Evolutionary conservation across 2,888 invertebrate genomes (phyloP), one percentile per base, ranked within the genome.

Genomic region (Coelinius sp.): DNA sequence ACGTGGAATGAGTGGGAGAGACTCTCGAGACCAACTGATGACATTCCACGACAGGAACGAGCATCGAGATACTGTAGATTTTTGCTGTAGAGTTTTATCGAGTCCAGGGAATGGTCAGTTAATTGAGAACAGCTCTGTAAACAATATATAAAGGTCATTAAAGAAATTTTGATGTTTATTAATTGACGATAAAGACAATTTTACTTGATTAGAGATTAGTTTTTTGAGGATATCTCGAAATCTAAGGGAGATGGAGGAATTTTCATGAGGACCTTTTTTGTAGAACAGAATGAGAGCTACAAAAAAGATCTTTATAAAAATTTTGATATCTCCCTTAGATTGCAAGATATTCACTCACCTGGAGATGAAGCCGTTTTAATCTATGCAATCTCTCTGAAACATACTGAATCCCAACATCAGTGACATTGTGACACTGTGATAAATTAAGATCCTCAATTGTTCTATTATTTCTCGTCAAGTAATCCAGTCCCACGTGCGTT

Each of bases 371-470:
- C 73, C 89, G 88, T 77, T 90, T 90, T 27, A 93, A 86, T 79
- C 93, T 88, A 38, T 85, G 88, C 22, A 91, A 81, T 70, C 88
- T 88, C 46, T 85, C 86, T 0, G 89, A 86, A 0, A 91, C 81
- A 38, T 88, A 84, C 46, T 88, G 85, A 35, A 92, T 88, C 1
- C 90, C 92, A 75, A 90, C 90, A 86, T 94, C 94, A 77, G 92
- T 92, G 46, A 94, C 90, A 80, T 92, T 91, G 77, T 90, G 91
- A 85, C 94, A 94, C 82, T 93, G 91, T 72, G 90, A 91, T 17
- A 94, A 86, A 82, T 92, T 90, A 7, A 94, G 86, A 76, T 90
- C 90, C 85, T 94, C 93, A 78, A 94, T 90, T 76, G 93, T 92
- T 27, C 92, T 92, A 84, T 94, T 94, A 81, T 92, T 92, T 73